Evolutionary conservation across 1,140 invertebrate genomes (phyloP).

Genomic region (Thalassaphorura encarpata): DNA sequence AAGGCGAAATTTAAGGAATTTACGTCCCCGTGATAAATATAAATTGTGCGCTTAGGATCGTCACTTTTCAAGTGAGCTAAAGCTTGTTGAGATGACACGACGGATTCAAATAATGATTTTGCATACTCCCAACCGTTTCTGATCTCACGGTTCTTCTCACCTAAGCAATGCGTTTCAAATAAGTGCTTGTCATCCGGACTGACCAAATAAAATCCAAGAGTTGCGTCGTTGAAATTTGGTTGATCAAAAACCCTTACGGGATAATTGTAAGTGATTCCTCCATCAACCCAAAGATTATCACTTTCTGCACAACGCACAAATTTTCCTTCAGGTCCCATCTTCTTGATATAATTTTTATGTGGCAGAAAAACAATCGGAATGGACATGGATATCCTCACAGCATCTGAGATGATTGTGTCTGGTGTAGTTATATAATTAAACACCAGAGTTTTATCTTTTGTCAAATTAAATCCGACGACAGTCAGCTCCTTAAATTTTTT

Average conservation of each 20-base stretch:
- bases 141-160: neutral
- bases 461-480: conserved; percentile 8
- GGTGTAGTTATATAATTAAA: conserved; percentile 8
- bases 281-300: conserved; percentile 10
- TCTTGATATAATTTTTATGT: neutral
- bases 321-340: neutral
- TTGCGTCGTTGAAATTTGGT: neutral
- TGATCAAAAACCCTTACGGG: conserved; percentile 4
- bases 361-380: conserved; percentile 8
- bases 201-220: conserved; percentile 9
- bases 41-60: neutral
- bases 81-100: neutral
- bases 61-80: neutral
- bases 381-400: conserved; percentile 5
- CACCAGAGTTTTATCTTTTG: neutral
- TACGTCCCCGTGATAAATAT: neutral
- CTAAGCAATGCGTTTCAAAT: neutral
- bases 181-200: neutral
- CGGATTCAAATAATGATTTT: neutral
- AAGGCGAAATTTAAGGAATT: neutral
- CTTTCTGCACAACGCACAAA: neutral
- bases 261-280: conserved; percentile 9
- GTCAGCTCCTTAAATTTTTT: conserved; percentile 1
- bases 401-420: conserved; percentile 9
- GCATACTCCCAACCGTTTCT: neutral